A percentile compares a stretch with the other conserved stretches of the same genome.
phyloP scores from a whole-genome alignment of 2,888 invertebrate species.

The Callimorpha dominula region DNA sequence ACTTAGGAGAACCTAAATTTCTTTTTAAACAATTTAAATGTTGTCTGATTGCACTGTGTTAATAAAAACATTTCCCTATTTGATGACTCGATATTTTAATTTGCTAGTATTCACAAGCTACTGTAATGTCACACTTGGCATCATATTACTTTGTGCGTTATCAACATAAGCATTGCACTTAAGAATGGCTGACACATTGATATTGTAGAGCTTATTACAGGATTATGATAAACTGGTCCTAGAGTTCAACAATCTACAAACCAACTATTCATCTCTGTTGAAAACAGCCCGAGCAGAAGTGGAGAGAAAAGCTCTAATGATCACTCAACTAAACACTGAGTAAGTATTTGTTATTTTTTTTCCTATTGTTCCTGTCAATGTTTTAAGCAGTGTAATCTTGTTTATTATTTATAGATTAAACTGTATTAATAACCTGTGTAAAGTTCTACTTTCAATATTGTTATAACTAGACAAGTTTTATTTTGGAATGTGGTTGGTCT shows the following conservation, averaged over 20 bases:
- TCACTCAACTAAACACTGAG: conserved; percentile 74
- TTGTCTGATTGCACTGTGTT: neutral
- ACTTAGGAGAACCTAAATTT: neutral
- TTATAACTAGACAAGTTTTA: no score
- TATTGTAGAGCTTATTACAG: conserved; percentile 81
- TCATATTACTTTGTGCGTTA: neutral
- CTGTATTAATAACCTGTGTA: no score
- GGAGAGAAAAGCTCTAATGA: conserved; percentile 75
- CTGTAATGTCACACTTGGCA: neutral
- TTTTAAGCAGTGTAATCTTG: neutral
- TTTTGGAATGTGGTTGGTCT: no score
- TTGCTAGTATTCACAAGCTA: neutral
- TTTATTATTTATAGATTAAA: no score
- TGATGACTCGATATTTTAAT: neutral
- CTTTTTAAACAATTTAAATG: neutral
- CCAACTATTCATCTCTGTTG: conserved; percentile 76
- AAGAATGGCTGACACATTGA: conserved; percentile 77
- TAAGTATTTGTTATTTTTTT: conserved; percentile 59
- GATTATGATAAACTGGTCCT: conserved; percentile 72
- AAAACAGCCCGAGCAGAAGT: conserved; percentile 78
- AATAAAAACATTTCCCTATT: neutral
- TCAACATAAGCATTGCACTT: conserved; percentile 15
- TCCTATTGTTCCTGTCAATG: neutral
- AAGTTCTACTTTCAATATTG: no score
- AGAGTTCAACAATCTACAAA: conserved; percentile 71